Conservation (phyloP, 2,888 invertebrate genomes). For the Synanthedon vespiformis region DNA sequence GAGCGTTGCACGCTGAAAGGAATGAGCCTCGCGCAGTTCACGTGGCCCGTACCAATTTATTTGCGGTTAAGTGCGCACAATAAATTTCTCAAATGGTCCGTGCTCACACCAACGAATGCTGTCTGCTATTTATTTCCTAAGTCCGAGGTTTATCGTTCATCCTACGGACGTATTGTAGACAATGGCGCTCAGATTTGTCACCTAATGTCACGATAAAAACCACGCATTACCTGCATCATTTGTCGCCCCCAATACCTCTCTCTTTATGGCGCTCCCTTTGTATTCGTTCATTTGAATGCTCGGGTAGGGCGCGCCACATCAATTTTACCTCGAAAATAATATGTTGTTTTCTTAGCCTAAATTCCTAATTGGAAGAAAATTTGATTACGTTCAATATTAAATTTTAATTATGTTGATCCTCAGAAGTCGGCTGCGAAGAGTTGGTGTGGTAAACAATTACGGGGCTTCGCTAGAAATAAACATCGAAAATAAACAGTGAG, state of each 20-base stretch:
- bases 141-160: conserved; percentile 47
- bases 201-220: conserved; percentile 43
- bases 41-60: conserved; percentile 60
- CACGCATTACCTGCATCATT: conserved; percentile 29
- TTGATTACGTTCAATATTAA: conserved; percentile 27
- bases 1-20: conserved; percentile 25
- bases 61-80: conserved; percentile 67
- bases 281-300: conserved; percentile 3
- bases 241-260: conserved; percentile 25
- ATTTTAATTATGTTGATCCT: conserved; percentile 31
- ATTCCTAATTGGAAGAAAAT: conserved; percentile 22
- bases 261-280: conserved; percentile 29
- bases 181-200: conserved; percentile 46
- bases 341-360: conserved; percentile 11
- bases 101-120: conserved; percentile 55
- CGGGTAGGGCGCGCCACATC: conserved; percentile 13
- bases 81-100: conserved; percentile 68
- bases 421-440: conserved; percentile 16
- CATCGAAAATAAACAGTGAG: conserved; percentile 23
- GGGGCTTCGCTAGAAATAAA: conserved; percentile 14
- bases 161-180: conserved; percentile 44
- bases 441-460: conserved; percentile 36
- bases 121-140: conserved; percentile 62
- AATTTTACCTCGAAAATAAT: conserved; percentile 8
- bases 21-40: conserved; percentile 33